Evolutionary conservation across 2,797 vertebrate species (phyloP).

Genomic region (Pangasius sanitwongsei): DNA sequence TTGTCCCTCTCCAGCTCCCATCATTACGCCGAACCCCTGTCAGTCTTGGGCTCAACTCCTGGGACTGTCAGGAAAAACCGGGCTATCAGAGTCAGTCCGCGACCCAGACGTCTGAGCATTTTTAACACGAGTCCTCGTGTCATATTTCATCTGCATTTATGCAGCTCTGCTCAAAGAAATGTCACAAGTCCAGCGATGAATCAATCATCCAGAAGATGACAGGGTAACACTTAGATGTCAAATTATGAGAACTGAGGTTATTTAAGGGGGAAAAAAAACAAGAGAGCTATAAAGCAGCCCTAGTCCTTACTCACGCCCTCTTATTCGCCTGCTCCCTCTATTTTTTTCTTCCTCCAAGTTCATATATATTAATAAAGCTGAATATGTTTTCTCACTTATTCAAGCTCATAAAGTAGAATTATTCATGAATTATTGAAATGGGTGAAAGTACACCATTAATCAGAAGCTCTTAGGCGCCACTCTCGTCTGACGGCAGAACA

Average conservation of each 20-base stretch:
- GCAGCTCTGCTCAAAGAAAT: conserved; percentile 32
- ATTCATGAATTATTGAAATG: conserved; percentile 75
- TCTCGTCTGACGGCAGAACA: conserved; percentile 57
- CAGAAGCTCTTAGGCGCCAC: conserved; percentile 66
- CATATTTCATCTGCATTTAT: conserved; percentile 38
- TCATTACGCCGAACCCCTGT: conserved; percentile 73
- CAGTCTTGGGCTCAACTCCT: conserved; percentile 59
- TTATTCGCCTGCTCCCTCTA: not conserved
- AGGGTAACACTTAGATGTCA: not conserved
- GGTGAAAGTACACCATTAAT: conserved; percentile 70
- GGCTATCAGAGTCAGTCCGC: not conserved
- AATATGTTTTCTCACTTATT: conserved; percentile 65
- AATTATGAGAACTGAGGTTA: conserved; percentile 18
- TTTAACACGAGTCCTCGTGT: conserved; percentile 30
- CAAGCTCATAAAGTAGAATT: conserved; percentile 68
- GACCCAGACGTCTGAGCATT: conserved; percentile 26
- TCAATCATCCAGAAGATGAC: conserved; percentile 41
- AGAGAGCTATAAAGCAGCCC: conserved; percentile 1
- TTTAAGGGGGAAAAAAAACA: not conserved
- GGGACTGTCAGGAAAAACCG: conserved; percentile 30
- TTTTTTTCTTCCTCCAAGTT: conserved; percentile 17
- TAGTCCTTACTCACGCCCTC: conserved; percentile 9
- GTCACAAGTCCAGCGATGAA: conserved; percentile 28
- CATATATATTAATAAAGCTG: conserved; percentile 58
- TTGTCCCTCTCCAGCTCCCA: conserved; percentile 74